phyloP scores from a whole-genome alignment of 2,113 vertebrate species.

The Meriones unguiculatus region DNA sequence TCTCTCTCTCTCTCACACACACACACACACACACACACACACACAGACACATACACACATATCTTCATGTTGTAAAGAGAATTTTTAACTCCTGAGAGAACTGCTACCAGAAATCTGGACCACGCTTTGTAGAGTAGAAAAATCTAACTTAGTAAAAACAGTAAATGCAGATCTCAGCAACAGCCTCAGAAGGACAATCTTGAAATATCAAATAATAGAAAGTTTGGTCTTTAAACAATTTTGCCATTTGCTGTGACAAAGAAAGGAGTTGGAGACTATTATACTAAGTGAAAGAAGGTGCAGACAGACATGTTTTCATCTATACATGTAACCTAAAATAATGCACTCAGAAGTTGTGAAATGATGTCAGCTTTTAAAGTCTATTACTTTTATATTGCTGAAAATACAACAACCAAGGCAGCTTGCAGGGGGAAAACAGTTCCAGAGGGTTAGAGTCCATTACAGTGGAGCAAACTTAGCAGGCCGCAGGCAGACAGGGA shows the following conservation, averaged over 20 bases:
- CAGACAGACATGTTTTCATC: not conserved
- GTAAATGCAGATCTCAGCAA: conserved; percentile 42
- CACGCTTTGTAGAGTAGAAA: conserved; percentile 76
- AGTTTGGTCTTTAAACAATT: not conserved
- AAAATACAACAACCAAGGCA: not conserved
- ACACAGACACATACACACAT: conserved; percentile 60
- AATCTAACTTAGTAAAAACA: conserved; percentile 70
- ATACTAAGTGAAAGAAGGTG: not conserved
- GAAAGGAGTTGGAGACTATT: not conserved
- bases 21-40: conserved; percentile 64
- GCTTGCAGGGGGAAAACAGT: not conserved
- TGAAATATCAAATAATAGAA: not conserved
- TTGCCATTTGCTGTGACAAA: not conserved
- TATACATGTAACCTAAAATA: not conserved
- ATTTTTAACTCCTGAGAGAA: conserved; percentile 64
- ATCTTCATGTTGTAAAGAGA: conserved; percentile 57
- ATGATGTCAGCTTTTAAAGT: not conserved
- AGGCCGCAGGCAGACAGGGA: not conserved
- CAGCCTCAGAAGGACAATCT: not conserved
- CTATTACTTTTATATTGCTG: not conserved
- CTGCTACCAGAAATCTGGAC: not conserved
- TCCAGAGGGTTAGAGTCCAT: not conserved
- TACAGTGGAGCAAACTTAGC: not conserved
- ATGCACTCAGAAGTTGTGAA: not conserved
- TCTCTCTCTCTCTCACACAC: conserved; percentile 9